Evolutionary conservation across 2,113 vertebrate genomes (phyloP), one percentile per base, ranked within the genome.

Genomic region (Lethenteron reissneri): DNA sequence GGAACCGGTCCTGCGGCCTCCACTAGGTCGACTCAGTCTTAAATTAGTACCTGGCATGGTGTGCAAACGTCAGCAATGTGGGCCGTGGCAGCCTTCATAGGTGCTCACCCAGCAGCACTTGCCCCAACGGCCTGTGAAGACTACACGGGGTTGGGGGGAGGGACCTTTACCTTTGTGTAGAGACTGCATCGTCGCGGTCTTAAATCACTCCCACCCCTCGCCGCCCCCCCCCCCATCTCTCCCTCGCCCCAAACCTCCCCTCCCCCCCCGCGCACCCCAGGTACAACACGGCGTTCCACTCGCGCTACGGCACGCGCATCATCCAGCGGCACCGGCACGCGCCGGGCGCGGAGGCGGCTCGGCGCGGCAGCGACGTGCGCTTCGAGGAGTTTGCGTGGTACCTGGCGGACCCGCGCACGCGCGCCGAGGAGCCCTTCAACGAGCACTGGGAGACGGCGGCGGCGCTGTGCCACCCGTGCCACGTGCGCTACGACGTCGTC

Each of bases 361-460:
- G 86, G 72, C 82, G 76, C 0, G 94, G 94, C 2, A 81, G 88
- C 0, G 87, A 92, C 0, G 89, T 96, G 72, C 87, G 84, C 75
- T 97, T 96, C 0, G 82, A 86, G 15, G 92, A 97, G 81, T 95
- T 97, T 3, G 85, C 96, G 57, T 86, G 88, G 76, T 96, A 94
- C 78, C 81, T 97, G 62, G 83, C 91, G 76, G 90, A 96, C 13
- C 87, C 89, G 0, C 85, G 81, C 71, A 91, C 92, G 0, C 88
- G 87, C 78, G 80, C 82, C 9, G 83, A 87, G 4, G 90, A 85
- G 74, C 91, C 91, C 56, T 89, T 95, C 80, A 95, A 95, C 0
- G 92, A 95, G 77, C 91, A 95, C 81, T 97, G 94, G 92, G 90
- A 95, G 80, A 80, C 87, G 1, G 86, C 87, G 7, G 87, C 89